A percentile compares a stretch with the other conserved stretches of the same genome.
Conservation (phyloP, 92 coral and sea anemone species). For the Meandrina meandrites region DNA sequence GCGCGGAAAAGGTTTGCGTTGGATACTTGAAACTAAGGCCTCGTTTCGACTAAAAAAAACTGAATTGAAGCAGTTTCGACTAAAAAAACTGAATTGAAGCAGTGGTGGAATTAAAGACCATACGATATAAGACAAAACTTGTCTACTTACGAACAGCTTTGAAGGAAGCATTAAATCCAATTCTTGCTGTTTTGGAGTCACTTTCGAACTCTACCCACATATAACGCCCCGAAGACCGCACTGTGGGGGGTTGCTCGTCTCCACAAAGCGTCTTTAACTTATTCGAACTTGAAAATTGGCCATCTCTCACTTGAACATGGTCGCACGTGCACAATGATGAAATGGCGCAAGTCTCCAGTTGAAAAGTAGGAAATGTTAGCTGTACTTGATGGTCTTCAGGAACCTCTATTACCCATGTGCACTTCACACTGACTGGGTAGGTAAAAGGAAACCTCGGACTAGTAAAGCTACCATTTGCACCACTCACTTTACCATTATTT, state of each 20-base stretch:
- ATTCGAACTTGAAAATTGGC: slow-evolving; percentile 51
- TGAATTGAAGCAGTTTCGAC: no score
- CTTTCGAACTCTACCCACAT: slow-evolving; percentile 56
- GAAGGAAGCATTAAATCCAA: slow-evolving; percentile 59
- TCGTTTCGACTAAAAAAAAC: no score
- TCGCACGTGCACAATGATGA: slow-evolving; percentile 65
- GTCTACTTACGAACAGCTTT: slow-evolving; percentile 1
- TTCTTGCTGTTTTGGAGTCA: slow-evolving; percentile 38
- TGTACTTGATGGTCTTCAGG: slow-evolving; percentile 29
- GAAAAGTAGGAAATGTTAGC: slow-evolving; percentile 62
- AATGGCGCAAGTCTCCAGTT: slow-evolving; percentile 48
- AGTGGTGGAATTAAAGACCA: no score
- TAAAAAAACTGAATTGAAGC: no score
- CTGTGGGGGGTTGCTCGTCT: slow-evolving; percentile 27
- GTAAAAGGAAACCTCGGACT: slow-evolving; percentile 55
- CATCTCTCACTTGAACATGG: slow-evolving; percentile 77
- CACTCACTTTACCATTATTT: not conserved
- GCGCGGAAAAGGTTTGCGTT: no score
- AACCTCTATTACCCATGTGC: slow-evolving; percentile 56
- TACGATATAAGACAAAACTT: not conserved
- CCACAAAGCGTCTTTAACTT: slow-evolving; percentile 71
- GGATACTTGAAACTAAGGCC: no score
- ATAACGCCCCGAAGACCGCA: slow-evolving; percentile 52
- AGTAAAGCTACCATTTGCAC: slow-evolving; percentile 31
- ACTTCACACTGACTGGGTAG: slow-evolving; percentile 35